These are phyloP conservation scores for Epinotia demarniana DNA, from an alignment of 2,888 invertebrate genomes.

Conservation along the genomic window DNA sequence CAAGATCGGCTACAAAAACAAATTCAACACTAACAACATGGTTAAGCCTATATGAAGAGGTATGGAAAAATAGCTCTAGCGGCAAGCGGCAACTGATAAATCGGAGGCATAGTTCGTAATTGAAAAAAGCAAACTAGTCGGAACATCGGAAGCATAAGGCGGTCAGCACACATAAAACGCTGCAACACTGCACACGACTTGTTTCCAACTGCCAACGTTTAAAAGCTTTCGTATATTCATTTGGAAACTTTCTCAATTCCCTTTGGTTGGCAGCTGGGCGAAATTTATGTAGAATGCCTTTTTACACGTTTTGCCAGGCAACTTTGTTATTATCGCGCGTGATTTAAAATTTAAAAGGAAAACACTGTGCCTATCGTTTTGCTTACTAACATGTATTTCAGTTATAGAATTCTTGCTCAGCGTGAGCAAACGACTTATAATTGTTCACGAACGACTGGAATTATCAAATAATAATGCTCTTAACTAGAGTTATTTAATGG, in stretches of 20 bases:
- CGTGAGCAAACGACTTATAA: not conserved
- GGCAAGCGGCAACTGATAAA: not conserved
- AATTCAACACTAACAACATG: no score
- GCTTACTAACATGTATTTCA: constrained; percentile 1
- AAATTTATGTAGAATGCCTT: constrained; percentile 61
- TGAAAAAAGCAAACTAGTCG: constrained; percentile 16
- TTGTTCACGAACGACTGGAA: not conserved
- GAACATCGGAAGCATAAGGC: constrained; percentile 22
- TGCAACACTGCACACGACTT: constrained; percentile 39
- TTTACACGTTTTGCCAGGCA: constrained; percentile 39
- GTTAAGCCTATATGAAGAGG: no score
- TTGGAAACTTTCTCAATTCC: constrained; percentile 72
- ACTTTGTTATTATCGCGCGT: constrained; percentile 43
- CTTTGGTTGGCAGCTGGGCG: constrained; percentile 64
- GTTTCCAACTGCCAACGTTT: constrained; percentile 53
- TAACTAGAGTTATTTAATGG: not conserved
- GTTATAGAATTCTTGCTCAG: not conserved
- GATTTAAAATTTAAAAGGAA: constrained; percentile 41
- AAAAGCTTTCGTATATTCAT: constrained; percentile 73
- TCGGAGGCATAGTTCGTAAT: constrained; percentile 19
- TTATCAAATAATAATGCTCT: not conserved
- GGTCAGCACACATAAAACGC: constrained; percentile 8
- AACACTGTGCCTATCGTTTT: constrained; percentile 13
- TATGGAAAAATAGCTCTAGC: not conserved
- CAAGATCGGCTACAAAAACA: no score